These are phyloP conservation scores for Pycnonotus jocosus DNA, from an alignment of 2,113 vertebrate species.

Conservation along the genomic window DNA sequence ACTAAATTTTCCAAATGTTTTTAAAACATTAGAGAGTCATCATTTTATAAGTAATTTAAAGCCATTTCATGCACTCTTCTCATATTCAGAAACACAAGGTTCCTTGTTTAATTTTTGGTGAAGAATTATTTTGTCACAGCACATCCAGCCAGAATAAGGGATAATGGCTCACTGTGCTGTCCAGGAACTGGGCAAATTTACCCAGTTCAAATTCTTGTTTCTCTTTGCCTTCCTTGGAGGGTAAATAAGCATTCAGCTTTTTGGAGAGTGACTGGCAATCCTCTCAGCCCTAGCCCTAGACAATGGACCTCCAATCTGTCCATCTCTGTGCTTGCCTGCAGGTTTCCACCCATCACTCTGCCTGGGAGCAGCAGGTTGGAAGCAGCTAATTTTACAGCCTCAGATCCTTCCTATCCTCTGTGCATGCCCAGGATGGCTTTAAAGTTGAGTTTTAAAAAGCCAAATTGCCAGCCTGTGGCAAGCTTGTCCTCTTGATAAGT, in stretches of 20 bases:
- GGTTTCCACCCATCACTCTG: neutral
- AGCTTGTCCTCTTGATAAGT: neutral
- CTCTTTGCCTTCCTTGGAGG: neutral
- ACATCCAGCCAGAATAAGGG: neutral
- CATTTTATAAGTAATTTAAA: neutral
- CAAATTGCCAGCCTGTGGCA: neutral
- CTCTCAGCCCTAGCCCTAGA: neutral
- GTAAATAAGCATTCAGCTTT: neutral
- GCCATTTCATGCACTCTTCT: neutral
- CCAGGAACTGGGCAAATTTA: neutral
- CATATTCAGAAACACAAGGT: neutral
- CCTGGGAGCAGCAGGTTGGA: neutral
- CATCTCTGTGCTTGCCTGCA: neutral
- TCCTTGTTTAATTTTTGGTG: neutral
- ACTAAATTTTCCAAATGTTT: neutral
- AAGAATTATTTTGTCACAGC: neutral
- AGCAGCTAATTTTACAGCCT: neutral
- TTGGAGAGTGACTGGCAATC: neutral
- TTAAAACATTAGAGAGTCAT: neutral
- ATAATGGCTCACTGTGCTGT: rapidly evolving
- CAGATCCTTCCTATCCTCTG: neutral
- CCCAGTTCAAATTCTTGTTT: neutral
- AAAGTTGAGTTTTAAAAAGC: neutral
- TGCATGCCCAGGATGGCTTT: neutral
- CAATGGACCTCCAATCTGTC: rapidly evolving